These are phyloP conservation scores for Drosophila nebulosa DNA, from an alignment of 1,140 invertebrate species.

Conservation along the genomic window DNA sequence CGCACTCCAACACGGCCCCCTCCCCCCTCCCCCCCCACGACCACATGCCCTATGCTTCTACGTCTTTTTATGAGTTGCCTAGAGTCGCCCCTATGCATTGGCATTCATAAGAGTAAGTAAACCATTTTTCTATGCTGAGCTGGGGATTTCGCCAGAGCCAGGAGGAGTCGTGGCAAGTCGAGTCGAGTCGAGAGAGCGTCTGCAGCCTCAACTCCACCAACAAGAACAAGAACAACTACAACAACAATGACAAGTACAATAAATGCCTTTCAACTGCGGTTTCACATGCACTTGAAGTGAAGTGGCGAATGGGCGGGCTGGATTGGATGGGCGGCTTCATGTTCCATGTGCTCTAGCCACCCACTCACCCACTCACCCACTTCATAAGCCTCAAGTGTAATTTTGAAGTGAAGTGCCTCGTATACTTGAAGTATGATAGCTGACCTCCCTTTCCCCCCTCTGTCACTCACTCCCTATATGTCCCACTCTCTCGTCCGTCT, in stretches of 20 bases:
- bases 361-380: constrained; percentile 6
- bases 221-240: constrained; percentile 57
- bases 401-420: constrained; percentile 53
- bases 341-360: neutral
- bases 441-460: constrained; percentile 5
- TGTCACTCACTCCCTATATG: neutral
- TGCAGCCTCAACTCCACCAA: constrained; percentile 23
- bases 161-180: neutral
- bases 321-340: neutral
- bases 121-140: constrained; percentile 50
- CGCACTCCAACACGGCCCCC: constrained; percentile 11
- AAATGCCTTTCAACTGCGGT: constrained; percentile 79
- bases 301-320: constrained; percentile 26
- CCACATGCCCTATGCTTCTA: constrained; percentile 5
- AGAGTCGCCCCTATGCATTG: constrained; percentile 43
- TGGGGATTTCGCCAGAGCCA: neutral
- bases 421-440: constrained; percentile 68
- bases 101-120: constrained; percentile 67
- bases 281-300: constrained; percentile 76
- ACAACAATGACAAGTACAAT: constrained; percentile 79
- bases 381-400: constrained; percentile 58
- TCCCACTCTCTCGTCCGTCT: neutral
- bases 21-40: neutral
- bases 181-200: constrained; percentile 24
- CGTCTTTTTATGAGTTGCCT: constrained; percentile 61